Base-by-base conservation (phyloP, 2,113 vertebrate species). In the Pseudorasbora parva region DNA sequence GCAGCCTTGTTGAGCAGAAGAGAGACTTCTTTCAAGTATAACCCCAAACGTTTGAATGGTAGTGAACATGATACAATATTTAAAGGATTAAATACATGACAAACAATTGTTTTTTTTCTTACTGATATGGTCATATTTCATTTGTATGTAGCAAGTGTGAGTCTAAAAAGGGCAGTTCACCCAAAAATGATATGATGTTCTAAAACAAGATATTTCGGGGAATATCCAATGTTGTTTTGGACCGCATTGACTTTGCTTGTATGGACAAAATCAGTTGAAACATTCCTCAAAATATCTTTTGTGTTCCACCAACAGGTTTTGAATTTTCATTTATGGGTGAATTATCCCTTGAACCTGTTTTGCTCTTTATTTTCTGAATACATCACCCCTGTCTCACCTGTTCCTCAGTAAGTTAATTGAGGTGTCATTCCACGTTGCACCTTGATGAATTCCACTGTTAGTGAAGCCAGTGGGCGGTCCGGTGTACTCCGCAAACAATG, bases 321-420 rank as follows among this genome's bases (percentile, higher is more conserved):
- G 27, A 17, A 64, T 17, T 17, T 19, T 33, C 0, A 10, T 74
- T 51, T 74, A 51, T 74, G 72, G 72, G 72, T 25, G 23, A 74
- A 74, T 74, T 30, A 51, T 74, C 25, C 25, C 47, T 51, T 72
- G 11, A 15, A 76, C 27, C 17, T n/a, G 19, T 56, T n/a, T 43
- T 33, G 33, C 51, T 43, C 23, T 79, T 23, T 27, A 51, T 30
- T 27, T 68, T 41, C 64, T 2, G 19, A 60, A 51, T 47, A 8
- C 82, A 76, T 81, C 25, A 23, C 57, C 43, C 21, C 7, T 25
- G 85, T 69, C 69, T 76, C 77, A n/a, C 73, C 1, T 78, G 75
- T 71, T 33, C 47, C 25, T 43, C 23, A 25, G 33, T 66, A 66
- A 57, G 30, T 23, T 69, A 37, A 45, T 33, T 56, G 49, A 49